These are phyloP conservation scores for Gymnoscopelus microlampas DNA, from an alignment of 2,797 vertebrate genomes.

Conservation along the genomic window DNA sequence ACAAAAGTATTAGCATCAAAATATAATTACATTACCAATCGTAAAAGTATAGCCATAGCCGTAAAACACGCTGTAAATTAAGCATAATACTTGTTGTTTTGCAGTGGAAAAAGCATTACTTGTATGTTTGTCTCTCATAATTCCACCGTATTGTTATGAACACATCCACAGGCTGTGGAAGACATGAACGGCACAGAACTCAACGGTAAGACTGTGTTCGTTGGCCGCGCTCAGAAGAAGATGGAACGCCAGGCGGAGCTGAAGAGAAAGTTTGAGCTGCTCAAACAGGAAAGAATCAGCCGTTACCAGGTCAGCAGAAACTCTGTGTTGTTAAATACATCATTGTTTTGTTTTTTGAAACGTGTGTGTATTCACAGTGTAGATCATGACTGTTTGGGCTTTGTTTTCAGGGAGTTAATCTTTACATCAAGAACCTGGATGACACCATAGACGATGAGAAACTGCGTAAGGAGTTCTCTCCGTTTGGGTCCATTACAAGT, in stretches of 20 bases:
- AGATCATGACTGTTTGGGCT: slow-evolving; percentile 11
- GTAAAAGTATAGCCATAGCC: no score
- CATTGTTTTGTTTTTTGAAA: background rate
- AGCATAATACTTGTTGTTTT: no score
- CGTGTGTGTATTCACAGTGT: background rate
- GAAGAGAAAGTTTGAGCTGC: slow-evolving; percentile 94
- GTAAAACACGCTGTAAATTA: no score
- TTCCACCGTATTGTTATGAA: slow-evolving; percentile 16
- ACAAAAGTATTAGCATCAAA: no score
- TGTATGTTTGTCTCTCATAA: slow-evolving; percentile 4
- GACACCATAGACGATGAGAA: slow-evolving; percentile 99
- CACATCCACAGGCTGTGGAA: slow-evolving; percentile 89
- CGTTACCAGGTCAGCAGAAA: slow-evolving; percentile 90
- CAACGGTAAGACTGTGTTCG: slow-evolving; percentile 94
- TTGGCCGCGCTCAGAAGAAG: slow-evolving; percentile 97
- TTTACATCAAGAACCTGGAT: slow-evolving; percentile 99
- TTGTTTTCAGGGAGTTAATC: slow-evolving; percentile 92
- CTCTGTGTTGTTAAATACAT: no score
- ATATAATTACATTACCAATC: no score
- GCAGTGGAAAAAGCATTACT: no score
- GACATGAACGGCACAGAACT: slow-evolving; percentile 97
- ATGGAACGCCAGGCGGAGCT: slow-evolving; percentile 97
- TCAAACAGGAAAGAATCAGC: slow-evolving; percentile 98
- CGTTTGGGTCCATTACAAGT: slow-evolving; percentile 97
- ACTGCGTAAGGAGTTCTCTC: slow-evolving; percentile 96